A percentile compares a stretch with the other conserved stretches of the same genome.
Evolutionary conservation across 2,797 vertebrate genomes (phyloP).

Genomic region (Gambusia yucatana): DNA sequence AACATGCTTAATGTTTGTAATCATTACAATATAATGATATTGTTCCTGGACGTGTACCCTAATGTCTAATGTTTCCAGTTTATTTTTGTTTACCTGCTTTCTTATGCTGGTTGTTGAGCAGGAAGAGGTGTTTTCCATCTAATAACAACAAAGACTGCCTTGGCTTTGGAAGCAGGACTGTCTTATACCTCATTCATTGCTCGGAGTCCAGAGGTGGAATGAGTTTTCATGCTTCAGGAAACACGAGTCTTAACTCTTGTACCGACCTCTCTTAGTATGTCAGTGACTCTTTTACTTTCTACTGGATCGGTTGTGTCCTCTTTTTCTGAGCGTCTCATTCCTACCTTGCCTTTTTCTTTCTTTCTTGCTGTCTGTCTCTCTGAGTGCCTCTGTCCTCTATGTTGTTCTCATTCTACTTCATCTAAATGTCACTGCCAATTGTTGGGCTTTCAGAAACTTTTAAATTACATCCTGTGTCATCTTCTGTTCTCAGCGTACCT

Average conservation of each 20-base stretch:
- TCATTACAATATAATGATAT: too few relatives aligned
- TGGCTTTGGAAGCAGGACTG: slow-evolving; percentile 19
- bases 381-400: slow-evolving; percentile 5
- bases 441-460: slow-evolving; percentile 49
- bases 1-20: not conserved
- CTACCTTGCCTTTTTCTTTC: slow-evolving; percentile 27
- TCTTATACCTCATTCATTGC: slow-evolving; percentile 30
- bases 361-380: slow-evolving; percentile 17
- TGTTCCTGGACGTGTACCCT: not conserved
- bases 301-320: slow-evolving; percentile 30
- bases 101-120: slow-evolving; percentile 40
- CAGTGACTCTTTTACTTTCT: slow-evolving; percentile 45
- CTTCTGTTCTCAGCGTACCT: slow-evolving; percentile 24
- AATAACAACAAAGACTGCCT: slow-evolving; percentile 36
- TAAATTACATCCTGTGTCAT: slow-evolving; percentile 54
- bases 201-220: slow-evolving; percentile 70
- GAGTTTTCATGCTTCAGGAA: slow-evolving; percentile 68
- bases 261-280: slow-evolving; percentile 59
- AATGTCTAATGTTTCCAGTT: not conserved
- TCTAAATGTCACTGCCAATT: slow-evolving; percentile 42
- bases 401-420: slow-evolving; percentile 25
- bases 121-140: slow-evolving; percentile 23
- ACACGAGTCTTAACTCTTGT: slow-evolving; percentile 56
- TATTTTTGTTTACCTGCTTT: slow-evolving; percentile 2
- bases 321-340: slow-evolving; percentile 17